Evolutionary conservation across 2,797 vertebrate genomes (phyloP).

Genomic region (Sternotherus odoratus): DNA sequence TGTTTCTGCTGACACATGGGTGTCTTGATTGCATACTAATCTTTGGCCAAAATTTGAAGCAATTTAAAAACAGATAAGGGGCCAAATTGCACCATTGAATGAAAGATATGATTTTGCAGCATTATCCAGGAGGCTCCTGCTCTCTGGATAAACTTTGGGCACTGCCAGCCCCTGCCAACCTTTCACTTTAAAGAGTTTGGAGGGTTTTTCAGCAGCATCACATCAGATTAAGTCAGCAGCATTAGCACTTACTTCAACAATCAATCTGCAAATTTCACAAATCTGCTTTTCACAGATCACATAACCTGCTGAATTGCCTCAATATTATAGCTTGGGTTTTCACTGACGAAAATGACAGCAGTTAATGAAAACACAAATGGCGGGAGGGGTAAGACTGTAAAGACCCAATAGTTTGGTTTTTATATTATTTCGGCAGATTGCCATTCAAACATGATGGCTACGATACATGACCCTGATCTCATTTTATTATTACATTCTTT

Average conservation of each 20-base stretch:
- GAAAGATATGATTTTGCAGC: neutral
- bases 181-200: neutral
- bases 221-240: conserved; percentile 72
- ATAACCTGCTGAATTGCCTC: conserved; percentile 55
- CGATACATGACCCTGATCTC: fast-evolving
- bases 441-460: fast-evolving
- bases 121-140: conserved; percentile 18
- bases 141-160: conserved; percentile 47
- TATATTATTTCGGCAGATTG: neutral
- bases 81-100: too few species aligned
- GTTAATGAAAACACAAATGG: conserved; percentile 28
- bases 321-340: conserved; percentile 27
- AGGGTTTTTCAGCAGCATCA: conserved; percentile 55
- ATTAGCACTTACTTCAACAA: conserved; percentile 67
- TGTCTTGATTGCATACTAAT: conserved; percentile 40
- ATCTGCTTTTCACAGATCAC: conserved; percentile 72
- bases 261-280: conserved; percentile 71
- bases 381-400: fast-evolving
- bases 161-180: conserved; percentile 23
- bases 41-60: neutral
- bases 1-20: neutral
- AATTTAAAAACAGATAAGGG: neutral
- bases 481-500: neutral
- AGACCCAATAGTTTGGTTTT: neutral
- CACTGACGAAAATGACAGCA: neutral